Base-by-base conservation (phyloP, 2,888 invertebrate genomes). In the Eristalis arbustorum region DNA sequence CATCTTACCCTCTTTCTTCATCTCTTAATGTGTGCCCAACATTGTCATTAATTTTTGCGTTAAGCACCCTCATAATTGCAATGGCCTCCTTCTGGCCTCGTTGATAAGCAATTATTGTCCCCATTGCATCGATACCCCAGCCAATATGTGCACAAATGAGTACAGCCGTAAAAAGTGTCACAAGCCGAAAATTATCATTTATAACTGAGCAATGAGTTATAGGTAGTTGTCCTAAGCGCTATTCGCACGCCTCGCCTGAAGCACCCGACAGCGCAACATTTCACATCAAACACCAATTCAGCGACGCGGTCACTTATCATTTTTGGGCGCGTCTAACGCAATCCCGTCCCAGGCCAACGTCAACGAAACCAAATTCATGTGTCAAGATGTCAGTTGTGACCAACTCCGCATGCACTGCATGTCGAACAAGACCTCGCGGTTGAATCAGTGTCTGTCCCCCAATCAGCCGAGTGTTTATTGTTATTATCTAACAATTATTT, bases 401-500 rank as follows among this genome's bases (percentile, higher is more conserved):
- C 76, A 76, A 68, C 76, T 68, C 62, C 11, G 56, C 63, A 62
- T 68, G 68, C 62, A 34, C 25, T 63, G 76, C 67, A 69, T 69
- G 25, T n/a, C 68, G 28, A 75, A 59, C 25, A 22, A 37, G 66
- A 67, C 42, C 62, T 63, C 18, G 31, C 31, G n/a, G 62, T 1
- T 64, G 57, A 64, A 71, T 57, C 31, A 57, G 63, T 28, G 40
- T 59, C 64, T n/a, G n/a, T n/a, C 59, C 63, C 49, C 64, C 64
- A 1, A 63, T 68, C 64, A n/a, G 57, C 42, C 69, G 23, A 59
- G 59, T 59, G 14, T 68, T 61, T 49, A 68, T 69, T 76, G 22
- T 75, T 72, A 72, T 80, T 84, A 80, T 75, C 75, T 75, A 75
- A 80, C 71, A 61, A 75, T 40, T 49, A 22, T 67, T 79, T 69